Evolutionary conservation across 92 coral and sea anemone species (phyloP).

Genomic region (Isaurus tuberculatus): DNA sequence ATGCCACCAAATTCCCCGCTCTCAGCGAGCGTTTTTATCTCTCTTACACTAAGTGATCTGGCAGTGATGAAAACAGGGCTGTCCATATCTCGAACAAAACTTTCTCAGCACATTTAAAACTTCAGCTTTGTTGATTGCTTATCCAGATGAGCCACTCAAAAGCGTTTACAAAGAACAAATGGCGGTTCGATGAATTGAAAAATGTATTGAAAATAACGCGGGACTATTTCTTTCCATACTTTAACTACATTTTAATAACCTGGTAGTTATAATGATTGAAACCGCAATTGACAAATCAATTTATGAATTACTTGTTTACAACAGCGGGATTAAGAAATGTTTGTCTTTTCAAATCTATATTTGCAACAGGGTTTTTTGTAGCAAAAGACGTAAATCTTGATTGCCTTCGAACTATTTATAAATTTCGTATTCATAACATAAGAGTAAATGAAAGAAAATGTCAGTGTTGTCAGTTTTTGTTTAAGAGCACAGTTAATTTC

Average conservation of each 20-base stretch:
- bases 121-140: neutral
- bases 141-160: neutral
- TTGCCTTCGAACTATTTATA: neutral
- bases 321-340: neutral
- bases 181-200: neutral
- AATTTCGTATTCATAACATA: neutral
- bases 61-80: constrained; percentile 32
- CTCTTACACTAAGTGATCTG: constrained; percentile 21
- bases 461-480: neutral
- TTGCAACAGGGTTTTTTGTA: neutral
- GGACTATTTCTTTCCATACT: neutral
- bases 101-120: neutral
- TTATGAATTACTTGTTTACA: neutral
- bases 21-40: constrained; percentile 33
- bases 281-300: neutral
- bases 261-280: neutral
- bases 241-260: constrained; percentile 8
- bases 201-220: neutral
- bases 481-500: neutral
- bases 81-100: constrained; percentile 12
- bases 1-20: constrained; percentile 14
- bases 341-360: neutral
- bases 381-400: neutral
- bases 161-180: neutral
- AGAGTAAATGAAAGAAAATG: neutral